These are phyloP conservation scores for Mesorhabditis spiculigera DNA, from an alignment of 2,888 invertebrate genomes.

Conservation along the genomic window DNA sequence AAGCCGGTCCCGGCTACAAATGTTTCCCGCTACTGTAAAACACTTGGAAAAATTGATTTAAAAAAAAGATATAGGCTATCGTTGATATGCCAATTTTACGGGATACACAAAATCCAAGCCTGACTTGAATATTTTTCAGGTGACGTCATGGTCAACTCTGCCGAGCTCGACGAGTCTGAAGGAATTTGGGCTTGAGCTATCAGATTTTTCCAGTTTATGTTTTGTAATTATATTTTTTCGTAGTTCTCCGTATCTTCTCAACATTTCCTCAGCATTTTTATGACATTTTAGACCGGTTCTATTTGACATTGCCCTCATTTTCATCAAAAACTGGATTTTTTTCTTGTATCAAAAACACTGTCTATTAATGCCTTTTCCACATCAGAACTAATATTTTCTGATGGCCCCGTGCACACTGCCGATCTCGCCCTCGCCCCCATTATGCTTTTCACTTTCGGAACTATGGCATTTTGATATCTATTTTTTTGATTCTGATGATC, in stretches of 20 bases:
- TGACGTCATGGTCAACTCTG: constrained; percentile 7
- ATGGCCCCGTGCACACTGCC: constrained; percentile 1
- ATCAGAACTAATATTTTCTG: background rate
- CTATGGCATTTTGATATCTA: no score
- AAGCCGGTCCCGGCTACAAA: no score
- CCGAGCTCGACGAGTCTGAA: constrained; percentile 29
- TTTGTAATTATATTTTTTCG: background rate
- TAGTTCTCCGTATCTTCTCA: background rate
- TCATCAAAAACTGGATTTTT: background rate
- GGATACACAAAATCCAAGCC: no score
- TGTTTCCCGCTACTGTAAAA: no score
- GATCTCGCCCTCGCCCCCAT: background rate
- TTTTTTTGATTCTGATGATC: no score
- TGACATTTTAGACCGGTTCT: background rate
- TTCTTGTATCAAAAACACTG: no score
- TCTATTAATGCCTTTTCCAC: no score
- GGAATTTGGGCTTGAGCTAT: constrained; percentile 33
- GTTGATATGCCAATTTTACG: no score
- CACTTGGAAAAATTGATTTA: no score
- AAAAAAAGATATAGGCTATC: no score
- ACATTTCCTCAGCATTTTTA: no score
- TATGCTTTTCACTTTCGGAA: background rate
- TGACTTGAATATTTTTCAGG: background rate
- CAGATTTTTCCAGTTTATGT: background rate
- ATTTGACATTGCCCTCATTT: background rate